Percentiles rank a stretch among this genome's conserved stretches.
phyloP scores from a whole-genome alignment of 2,113 vertebrate species.

The Sminthopsis crassicaudata region DNA sequence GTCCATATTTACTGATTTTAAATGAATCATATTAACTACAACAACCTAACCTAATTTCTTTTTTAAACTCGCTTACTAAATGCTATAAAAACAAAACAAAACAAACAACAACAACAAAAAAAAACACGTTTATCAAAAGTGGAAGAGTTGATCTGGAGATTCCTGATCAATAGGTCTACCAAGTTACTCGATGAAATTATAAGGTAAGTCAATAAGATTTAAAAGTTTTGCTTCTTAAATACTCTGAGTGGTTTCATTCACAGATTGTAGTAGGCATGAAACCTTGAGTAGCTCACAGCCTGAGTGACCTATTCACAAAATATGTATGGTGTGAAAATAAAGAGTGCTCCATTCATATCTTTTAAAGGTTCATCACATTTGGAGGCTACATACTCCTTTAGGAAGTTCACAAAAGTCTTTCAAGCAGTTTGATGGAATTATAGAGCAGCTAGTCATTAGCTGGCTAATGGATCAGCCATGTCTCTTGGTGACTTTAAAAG shows the following conservation, averaged over 20 bases:
- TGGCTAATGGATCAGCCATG: background rate
- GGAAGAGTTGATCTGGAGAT: background rate
- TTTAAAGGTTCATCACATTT: background rate
- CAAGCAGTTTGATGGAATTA: background rate
- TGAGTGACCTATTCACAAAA: background rate
- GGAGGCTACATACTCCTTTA: background rate
- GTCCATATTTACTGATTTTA: background rate
- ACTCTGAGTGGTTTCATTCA: background rate
- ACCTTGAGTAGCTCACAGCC: background rate
- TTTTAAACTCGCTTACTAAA: background rate
- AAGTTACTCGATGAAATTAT: background rate
- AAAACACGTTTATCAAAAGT: background rate
- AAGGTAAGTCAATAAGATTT: background rate
- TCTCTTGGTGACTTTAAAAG: background rate
- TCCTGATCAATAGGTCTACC: background rate
- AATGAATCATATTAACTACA: background rate
- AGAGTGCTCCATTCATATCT: background rate
- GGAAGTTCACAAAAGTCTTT: background rate
- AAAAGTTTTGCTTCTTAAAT: background rate
- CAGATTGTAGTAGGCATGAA: background rate
- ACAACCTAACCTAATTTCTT: background rate
- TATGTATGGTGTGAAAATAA: background rate
- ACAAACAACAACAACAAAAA: background rate
- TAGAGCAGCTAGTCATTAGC: background rate
- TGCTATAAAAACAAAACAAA: background rate